Conservation (phyloP, 2,113 vertebrate species). For the Athene cunicularia region DNA sequence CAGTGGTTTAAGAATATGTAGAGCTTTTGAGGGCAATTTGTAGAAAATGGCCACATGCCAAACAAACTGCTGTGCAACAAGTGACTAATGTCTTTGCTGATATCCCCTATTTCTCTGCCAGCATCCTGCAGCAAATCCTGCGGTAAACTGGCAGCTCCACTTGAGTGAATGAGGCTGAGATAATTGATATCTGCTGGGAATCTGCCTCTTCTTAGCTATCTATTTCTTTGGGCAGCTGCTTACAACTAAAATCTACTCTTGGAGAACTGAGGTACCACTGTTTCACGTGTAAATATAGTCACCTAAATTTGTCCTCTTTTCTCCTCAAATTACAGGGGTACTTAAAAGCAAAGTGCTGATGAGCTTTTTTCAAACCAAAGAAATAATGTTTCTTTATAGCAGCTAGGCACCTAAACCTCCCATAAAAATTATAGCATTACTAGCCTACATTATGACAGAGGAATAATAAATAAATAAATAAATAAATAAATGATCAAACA, state of each 20-base stretch:
- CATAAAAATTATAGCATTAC: background rate
- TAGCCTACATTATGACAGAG: background rate
- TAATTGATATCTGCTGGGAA: background rate
- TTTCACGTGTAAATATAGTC: background rate
- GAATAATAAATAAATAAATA: background rate
- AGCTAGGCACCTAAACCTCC: background rate
- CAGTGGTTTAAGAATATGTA: background rate
- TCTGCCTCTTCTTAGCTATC: background rate
- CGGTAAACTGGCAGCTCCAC: background rate
- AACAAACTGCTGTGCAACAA: background rate
- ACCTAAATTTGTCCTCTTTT: background rate
- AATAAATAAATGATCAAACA: background rate
- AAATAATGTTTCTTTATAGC: background rate
- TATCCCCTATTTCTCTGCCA: background rate
- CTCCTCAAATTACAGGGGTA: background rate
- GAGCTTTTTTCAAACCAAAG: background rate
- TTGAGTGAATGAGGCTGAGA: background rate
- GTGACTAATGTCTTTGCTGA: background rate
- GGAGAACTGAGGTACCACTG: background rate
- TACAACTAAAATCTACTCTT: background rate
- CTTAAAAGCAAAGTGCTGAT: background rate
- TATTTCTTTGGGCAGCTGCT: background rate
- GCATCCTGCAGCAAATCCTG: constrained; percentile 9
- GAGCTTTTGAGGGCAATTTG: background rate
- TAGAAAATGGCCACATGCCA: background rate